These are phyloP conservation scores for Lasioglossum calceatum DNA, from an alignment of 2,888 invertebrate genomes.

Conservation along the genomic window DNA sequence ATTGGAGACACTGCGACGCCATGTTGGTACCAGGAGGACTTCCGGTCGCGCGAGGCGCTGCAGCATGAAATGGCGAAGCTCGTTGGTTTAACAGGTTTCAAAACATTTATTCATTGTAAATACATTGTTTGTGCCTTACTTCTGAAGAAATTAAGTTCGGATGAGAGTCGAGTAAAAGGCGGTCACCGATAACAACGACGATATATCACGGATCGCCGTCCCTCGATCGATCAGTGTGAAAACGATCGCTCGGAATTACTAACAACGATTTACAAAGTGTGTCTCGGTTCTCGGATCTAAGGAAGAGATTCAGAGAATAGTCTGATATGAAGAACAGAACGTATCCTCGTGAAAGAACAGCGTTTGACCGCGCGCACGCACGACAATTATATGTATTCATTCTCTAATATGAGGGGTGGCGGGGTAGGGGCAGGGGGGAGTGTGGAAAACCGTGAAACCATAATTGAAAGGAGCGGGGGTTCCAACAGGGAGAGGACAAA, in stretches of 20 bases:
- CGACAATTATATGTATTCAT: constrained; percentile 2
- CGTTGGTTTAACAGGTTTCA: constrained; percentile 64
- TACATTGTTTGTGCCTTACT: constrained; percentile 74
- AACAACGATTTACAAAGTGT: constrained; percentile 30
- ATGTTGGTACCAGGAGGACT: not conserved
- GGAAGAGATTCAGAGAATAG: constrained; percentile 48
- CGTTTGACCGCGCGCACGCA: constrained; percentile 44
- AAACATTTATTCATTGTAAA: constrained; percentile 77
- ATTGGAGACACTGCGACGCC: not conserved
- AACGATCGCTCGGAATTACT: constrained; percentile 10
- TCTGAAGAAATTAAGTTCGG: constrained; percentile 61
- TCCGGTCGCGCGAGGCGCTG: not conserved
- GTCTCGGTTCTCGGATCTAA: constrained; percentile 29
- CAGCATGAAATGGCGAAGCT: not conserved
- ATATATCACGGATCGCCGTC: constrained; percentile 25
- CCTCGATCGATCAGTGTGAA: constrained; percentile 18
- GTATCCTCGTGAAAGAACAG: constrained; percentile 34
- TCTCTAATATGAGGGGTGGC: not conserved
- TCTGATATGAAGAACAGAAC: constrained; percentile 58
- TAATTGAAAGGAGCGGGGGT: constrained; percentile 21
- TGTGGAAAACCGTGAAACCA: constrained; percentile 10
- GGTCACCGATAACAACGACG: constrained; percentile 38
- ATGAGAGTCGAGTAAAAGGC: constrained; percentile 60
- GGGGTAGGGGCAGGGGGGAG: not conserved
- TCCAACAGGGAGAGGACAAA: constrained; percentile 17